These are phyloP conservation scores for Cololabis saira DNA, from an alignment of 2,113 vertebrate genomes.

Conservation along the genomic window DNA sequence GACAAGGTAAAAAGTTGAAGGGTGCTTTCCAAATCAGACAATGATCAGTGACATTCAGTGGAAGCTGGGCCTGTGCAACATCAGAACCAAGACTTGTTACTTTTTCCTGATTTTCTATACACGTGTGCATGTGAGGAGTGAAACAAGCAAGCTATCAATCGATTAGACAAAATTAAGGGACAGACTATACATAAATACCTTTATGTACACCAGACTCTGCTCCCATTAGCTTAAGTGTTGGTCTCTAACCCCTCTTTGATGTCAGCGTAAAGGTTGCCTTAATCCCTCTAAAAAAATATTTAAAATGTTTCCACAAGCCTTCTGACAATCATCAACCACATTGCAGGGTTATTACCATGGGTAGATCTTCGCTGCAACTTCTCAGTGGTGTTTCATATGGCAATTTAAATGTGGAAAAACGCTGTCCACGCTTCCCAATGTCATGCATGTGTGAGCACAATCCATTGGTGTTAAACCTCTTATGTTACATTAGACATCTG, in stretches of 20 bases:
- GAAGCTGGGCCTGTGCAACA: constrained; percentile 40
- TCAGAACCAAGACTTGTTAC: constrained; percentile 40
- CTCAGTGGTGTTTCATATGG: neutral
- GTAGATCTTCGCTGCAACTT: constrained; percentile 6
- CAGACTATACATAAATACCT: constrained; percentile 46
- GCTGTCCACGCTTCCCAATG: no score
- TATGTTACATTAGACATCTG: neutral
- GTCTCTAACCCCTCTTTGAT: constrained; percentile 15
- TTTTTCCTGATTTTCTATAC: constrained; percentile 40
- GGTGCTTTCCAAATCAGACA: constrained; percentile 40
- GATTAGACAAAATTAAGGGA: constrained; percentile 42
- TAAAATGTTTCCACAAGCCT: neutral
- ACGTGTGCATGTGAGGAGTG: constrained; percentile 16
- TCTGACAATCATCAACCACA: neutral
- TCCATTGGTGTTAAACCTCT: constrained; percentile 5
- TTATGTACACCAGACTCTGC: constrained; percentile 49
- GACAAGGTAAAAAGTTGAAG: constrained; percentile 65
- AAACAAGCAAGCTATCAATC: constrained; percentile 23
- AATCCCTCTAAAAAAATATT: neutral
- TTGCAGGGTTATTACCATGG: constrained; percentile 2
- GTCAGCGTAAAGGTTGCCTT: neutral
- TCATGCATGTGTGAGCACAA: neutral
- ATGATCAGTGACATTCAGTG: constrained; percentile 68
- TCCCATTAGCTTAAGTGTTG: constrained; percentile 2
- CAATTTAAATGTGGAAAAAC: neutral